Evolutionary conservation across 2,797 vertebrate species (phyloP).

Genomic region (Crypturellus tataupa): DNA sequence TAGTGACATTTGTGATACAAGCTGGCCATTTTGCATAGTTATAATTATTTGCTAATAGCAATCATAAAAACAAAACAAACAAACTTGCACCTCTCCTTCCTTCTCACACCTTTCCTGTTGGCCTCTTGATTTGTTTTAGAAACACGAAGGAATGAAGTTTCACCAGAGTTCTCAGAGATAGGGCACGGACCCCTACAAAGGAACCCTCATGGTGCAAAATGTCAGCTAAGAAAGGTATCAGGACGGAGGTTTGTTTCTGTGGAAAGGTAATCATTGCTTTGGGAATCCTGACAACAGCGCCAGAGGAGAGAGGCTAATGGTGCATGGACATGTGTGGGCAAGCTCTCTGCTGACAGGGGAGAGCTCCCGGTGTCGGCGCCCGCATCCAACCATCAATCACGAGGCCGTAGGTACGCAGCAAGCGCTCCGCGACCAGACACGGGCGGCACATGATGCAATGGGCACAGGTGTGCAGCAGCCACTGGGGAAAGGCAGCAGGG

Average conservation of each 20-base stretch:
- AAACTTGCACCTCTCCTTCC: fast-evolving
- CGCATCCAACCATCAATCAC: slow-evolving; percentile 33
- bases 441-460: slow-evolving; percentile 68
- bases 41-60: not conserved
- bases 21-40: not conserved
- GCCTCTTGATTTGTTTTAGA: not conserved
- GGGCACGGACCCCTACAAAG: not conserved
- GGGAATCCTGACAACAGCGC: slow-evolving; percentile 35
- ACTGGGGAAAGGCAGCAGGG: slow-evolving; percentile 40
- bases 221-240: not conserved
- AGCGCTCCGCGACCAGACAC: slow-evolving; percentile 14
- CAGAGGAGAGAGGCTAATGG: slow-evolving; percentile 36
- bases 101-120: not conserved
- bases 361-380: slow-evolving; percentile 28
- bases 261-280: slow-evolving; percentile 49
- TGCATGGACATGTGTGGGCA: slow-evolving; percentile 30
- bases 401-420: not conserved
- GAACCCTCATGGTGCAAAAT: not conserved
- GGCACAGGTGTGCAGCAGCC: slow-evolving; percentile 74
- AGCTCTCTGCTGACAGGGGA: not conserved
- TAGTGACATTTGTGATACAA: not conserved
- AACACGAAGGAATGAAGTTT: not conserved
- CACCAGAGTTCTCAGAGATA: not conserved
- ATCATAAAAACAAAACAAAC: not conserved
- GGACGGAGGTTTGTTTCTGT: slow-evolving; percentile 19